A percentile compares a stretch with the other conserved stretches of the same genome.
phyloP scores from a whole-genome alignment of 2,888 invertebrate genomes.

The Phortica magna region DNA sequence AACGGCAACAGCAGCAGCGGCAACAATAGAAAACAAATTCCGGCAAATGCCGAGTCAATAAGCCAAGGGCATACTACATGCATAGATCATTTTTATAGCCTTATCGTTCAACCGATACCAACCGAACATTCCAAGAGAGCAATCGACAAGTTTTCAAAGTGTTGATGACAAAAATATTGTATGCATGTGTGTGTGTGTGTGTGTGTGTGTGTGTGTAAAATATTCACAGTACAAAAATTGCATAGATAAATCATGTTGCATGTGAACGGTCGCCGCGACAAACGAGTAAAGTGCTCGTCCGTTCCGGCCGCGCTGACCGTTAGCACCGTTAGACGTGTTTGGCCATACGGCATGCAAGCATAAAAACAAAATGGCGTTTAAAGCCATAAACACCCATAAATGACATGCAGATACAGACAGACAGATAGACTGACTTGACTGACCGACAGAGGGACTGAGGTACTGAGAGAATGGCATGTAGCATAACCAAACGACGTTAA shows the following conservation, averaged over 20 bases:
- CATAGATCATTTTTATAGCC: slow-evolving; percentile 21
- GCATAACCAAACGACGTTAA: slow-evolving; percentile 21
- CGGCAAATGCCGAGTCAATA: slow-evolving; percentile 8
- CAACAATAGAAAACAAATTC: not conserved
- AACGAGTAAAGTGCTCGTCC: slow-evolving; percentile 57
- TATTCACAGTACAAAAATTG: slow-evolving; percentile 62
- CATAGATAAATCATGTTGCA: slow-evolving; percentile 75
- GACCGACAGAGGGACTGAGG: not conserved
- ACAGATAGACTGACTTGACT: slow-evolving; percentile 6
- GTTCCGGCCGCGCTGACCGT: not conserved
- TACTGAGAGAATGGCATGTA: not conserved
- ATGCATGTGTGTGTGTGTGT: not conserved
- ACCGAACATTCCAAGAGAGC: slow-evolving; percentile 10
- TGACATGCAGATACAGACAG: slow-evolving; percentile 24
- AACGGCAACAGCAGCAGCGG: not conserved
- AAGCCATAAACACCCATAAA: slow-evolving; percentile 61
- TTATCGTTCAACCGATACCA: not conserved
- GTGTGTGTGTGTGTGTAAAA: not conserved
- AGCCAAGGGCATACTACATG: not conserved
- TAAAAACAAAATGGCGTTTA: slow-evolving; percentile 71
- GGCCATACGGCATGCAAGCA: slow-evolving; percentile 39
- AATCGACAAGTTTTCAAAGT: not conserved
- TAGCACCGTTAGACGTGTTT: not conserved
- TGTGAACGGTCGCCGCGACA: slow-evolving; percentile 72
- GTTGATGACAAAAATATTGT: not conserved